Conservation (phyloP, 2,113 vertebrate species). For the Apteryx mantelli region DNA sequence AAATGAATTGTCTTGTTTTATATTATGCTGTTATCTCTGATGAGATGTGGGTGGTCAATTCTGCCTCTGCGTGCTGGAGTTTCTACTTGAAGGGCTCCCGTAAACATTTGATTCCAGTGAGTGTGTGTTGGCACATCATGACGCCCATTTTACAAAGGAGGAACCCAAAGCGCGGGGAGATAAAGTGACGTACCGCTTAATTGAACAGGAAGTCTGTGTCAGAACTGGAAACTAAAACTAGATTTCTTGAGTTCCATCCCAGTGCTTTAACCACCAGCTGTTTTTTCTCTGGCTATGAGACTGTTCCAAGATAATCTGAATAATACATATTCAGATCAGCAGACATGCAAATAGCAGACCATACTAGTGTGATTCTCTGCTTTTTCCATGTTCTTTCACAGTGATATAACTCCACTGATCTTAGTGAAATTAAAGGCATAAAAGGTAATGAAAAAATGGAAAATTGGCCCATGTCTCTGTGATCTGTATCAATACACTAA, state of each 20-base stretch:
- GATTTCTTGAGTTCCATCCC: background rate
- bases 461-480: background rate
- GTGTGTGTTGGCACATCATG: background rate
- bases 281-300: background rate
- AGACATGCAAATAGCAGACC: background rate
- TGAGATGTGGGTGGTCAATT: background rate
- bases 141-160: no score
- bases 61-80: background rate
- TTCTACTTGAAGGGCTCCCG: background rate
- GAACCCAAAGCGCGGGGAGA: background rate
- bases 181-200: background rate
- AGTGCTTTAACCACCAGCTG: background rate
- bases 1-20: background rate
- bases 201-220: background rate
- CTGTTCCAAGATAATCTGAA: background rate
- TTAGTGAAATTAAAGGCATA: background rate
- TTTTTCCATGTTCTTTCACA: background rate
- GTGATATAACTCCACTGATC: no score
- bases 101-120: background rate
- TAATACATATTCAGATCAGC: background rate
- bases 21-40: background rate
- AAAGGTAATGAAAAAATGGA: background rate
- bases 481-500: background rate
- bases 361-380: no score
- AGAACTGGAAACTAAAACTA: background rate